Conservation (phyloP, 2,888 invertebrate genomes). For the Cantharis nigra region DNA sequence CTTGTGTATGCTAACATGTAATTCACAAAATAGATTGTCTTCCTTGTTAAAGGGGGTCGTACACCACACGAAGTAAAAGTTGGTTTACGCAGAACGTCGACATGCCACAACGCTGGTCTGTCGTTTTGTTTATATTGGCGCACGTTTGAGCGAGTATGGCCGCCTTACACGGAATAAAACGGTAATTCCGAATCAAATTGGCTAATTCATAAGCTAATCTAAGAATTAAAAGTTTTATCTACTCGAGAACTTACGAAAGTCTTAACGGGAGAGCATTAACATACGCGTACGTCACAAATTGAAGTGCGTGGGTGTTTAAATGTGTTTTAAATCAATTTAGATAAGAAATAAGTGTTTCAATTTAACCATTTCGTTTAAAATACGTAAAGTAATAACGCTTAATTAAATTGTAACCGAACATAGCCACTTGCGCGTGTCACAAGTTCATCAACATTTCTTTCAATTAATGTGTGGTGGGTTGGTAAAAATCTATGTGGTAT, state of each 20-base stretch:
- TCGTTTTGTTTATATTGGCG: too few species aligned
- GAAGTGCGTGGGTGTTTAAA: not conserved
- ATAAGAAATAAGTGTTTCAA: not conserved
- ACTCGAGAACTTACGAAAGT: not conserved
- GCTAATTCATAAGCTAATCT: not conserved
- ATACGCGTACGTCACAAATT: not conserved
- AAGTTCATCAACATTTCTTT: not conserved
- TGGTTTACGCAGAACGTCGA: too few species aligned
- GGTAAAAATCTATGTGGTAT: not conserved
- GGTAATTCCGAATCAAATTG: not conserved
- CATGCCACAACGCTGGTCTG: too few species aligned
- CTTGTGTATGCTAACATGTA: not conserved
- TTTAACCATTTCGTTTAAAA: not conserved
- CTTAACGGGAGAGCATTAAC: not conserved
- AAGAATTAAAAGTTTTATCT: not conserved
- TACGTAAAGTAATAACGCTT: not conserved
- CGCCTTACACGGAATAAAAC: not conserved
- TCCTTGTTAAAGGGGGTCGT: not conserved
- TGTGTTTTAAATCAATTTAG: slow-evolving; percentile 3
- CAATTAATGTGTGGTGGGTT: not conserved
- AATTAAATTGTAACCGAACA: not conserved
- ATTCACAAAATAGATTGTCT: not conserved
- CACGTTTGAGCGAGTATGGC: not conserved
- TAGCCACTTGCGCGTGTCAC: not conserved
- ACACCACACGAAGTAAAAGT: not conserved